These are phyloP conservation scores for Frankliniella fusca DNA, from an alignment of 2,888 invertebrate species.

Conservation along the genomic window DNA sequence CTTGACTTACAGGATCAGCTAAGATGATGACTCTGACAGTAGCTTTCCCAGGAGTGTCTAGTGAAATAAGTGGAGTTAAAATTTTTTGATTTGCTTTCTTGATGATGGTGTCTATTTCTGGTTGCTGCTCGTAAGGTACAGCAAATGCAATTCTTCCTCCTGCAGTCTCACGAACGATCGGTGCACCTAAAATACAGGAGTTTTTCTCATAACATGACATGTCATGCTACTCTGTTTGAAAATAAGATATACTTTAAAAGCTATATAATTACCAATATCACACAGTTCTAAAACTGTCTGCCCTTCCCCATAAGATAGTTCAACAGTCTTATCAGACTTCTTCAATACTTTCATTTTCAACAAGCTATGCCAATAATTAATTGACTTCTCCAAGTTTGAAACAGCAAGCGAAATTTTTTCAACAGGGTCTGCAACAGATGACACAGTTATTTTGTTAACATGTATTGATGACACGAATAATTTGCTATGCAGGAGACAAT, in stretches of 20 bases:
- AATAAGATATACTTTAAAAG: neutral
- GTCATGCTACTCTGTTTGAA: neutral
- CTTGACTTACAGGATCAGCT: constrained; percentile 73
- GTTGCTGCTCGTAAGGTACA: constrained; percentile 72
- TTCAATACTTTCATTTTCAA: constrained; percentile 68
- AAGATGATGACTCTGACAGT: constrained; percentile 93
- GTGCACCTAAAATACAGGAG: constrained; percentile 49
- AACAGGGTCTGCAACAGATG: constrained; percentile 64
- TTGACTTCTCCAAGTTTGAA: constrained; percentile 68
- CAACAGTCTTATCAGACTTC: constrained; percentile 55
- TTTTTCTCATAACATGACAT: constrained; percentile 16
- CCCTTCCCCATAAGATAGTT: constrained; percentile 66
- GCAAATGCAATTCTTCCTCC: constrained; percentile 95
- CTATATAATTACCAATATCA: constrained; percentile 39
- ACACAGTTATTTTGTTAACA: neutral
- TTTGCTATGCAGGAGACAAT: no score
- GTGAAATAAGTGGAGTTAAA: constrained; percentile 81
- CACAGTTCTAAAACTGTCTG: constrained; percentile 75
- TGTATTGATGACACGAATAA: no score
- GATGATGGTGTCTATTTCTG: constrained; percentile 69
- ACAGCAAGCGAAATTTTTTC: constrained; percentile 73
- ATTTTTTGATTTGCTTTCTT: constrained; percentile 68
- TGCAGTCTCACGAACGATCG: constrained; percentile 79
- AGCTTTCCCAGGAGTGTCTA: constrained; percentile 96
- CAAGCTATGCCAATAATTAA: constrained; percentile 79